Evolutionary conservation across 1,140 invertebrate genomes (phyloP), one percentile per base, ranked within the genome.

Genomic region (Eurytemora carolleeae): DNA sequence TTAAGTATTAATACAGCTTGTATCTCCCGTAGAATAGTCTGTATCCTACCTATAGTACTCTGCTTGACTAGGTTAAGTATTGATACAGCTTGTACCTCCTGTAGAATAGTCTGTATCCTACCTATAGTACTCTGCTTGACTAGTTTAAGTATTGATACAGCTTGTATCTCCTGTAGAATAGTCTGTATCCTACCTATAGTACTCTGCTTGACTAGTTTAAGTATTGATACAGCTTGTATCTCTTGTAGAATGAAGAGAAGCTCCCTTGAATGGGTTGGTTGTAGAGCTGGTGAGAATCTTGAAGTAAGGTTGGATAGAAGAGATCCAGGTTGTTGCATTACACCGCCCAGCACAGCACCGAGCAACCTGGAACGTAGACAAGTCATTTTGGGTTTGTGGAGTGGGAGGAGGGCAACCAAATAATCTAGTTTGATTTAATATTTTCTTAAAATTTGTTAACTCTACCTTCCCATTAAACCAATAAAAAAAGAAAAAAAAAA

Each of bases 321-420:
- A 44, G 75, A 70, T 2, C 80, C 81, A 0, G 81, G 80, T 65
- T 76, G 72, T 15, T 75, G 71, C 64, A 83, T 74, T 59, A 82
- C 78, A 60, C 80, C 77, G 2, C 77, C 75, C 23, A 85, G 70
- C 54, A 86, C 67, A 15, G 78, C 74, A 23, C 80, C 79, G 24
- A 87, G 63, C 77, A 84, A 80, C 25, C 79, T 44, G n/a, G n/a
- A 44, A 44, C 7, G n/a, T n/a, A n/a, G n/a, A n/a, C n/a, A n/a
- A n/a, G n/a, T n/a, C n/a, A n/a, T n/a, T n/a, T n/a, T n/a, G n/a
- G n/a, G n/a, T n/a, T n/a, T n/a, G n/a, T n/a, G n/a, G n/a, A n/a
- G n/a, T n/a, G n/a, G n/a, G n/a, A n/a, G n/a, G n/a, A n/a, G n/a
- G n/a, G n/a, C n/a, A n/a, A n/a, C n/a, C n/a, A n/a, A n/a, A n/a